Base-by-base conservation (phyloP, 2,888 invertebrate species). In the Caenorhabditis sp. region DNA sequence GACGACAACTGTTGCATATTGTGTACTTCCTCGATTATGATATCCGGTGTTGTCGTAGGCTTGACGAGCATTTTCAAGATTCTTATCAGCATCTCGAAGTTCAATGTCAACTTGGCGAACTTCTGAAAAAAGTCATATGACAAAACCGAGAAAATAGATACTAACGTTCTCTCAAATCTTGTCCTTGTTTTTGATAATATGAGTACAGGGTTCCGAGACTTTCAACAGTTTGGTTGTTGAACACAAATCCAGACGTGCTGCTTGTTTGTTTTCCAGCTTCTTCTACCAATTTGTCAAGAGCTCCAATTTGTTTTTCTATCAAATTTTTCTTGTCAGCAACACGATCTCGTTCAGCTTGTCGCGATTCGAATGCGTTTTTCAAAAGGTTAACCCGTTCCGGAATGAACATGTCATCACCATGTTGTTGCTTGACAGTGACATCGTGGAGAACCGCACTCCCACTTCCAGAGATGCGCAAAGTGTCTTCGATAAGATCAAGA, bases 381-480 rank as follows among this genome's bases (percentile, higher is more conserved):
- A 71, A 60, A 1, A 62, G 60, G 0, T 60, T 37, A 10, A 71
- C 71, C 23, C 66, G 21, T 17, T 66, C 66, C 51, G 71, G 71
- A 12, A 67, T 63, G 0, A 67, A 62, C 10, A 71, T 64, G 10
- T 71, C 71, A 17, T 59, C 63, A 21, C 66, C 71, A 12, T 60
- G 66, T 53, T 71, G 71, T 19, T 60, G 59, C 53, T 71, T 67
- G 21, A 71, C 71, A 1, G 62, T 27, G n/a, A 72, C 68, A 49
- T 72, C 72, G 12, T 68, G 72, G 31, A 72, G 63, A 21, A 57
- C 54, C n/a, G 72, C 72, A 5, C 51, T 26, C 4, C 72, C 72
- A 23, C 26, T 26, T 54, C 72, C 72, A 17, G 61, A 54, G 1
- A 72, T 67, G 36, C 72, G 67, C 19, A 72, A 50, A 23, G 67